Evolutionary conservation across 2,888 invertebrate species (phyloP).

Genomic region (Baccha elongata): DNA sequence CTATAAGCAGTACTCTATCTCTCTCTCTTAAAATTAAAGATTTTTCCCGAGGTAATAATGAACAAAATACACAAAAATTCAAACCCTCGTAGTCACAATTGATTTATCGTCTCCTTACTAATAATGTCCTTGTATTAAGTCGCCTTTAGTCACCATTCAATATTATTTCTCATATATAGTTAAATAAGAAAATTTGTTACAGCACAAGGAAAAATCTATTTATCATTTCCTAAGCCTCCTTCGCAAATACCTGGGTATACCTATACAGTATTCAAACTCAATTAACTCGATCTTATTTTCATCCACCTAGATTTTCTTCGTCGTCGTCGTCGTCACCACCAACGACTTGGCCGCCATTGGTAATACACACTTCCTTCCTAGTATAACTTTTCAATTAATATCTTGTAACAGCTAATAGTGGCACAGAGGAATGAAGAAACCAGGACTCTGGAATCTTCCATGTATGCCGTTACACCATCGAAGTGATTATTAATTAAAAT

Average conservation of each 20-base stretch:
- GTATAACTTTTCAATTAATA: conserved; percentile 60
- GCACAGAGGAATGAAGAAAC: background rate
- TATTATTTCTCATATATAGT: conserved; percentile 7
- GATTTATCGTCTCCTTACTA: conserved; percentile 14
- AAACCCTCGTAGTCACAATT: background rate
- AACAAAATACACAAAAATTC: background rate
- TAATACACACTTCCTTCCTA: conserved; percentile 18
- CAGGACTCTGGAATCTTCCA: conserved; percentile 20
- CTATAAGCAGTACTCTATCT: too few relatives aligned
- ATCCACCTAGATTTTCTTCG: background rate
- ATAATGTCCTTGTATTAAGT: conserved; percentile 20
- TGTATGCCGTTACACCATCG: conserved; percentile 8
- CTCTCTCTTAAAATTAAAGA: conserved; percentile 7
- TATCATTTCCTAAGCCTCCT: background rate
- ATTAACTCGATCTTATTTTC: conserved; percentile 33
- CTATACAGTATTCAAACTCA: conserved; percentile 25
- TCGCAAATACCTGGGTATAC: conserved; percentile 15
- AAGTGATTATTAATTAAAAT: conserved; percentile 63
- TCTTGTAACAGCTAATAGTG: conserved; percentile 43
- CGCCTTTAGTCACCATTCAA: background rate
- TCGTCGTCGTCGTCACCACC: background rate
- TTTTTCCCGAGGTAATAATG: too few relatives aligned
- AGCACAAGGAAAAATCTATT: background rate
- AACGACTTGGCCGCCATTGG: background rate
- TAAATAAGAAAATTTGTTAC: conserved; percentile 3